Percentiles rank a stretch among this genome's conserved stretches.
Conservation (phyloP, 1,140 invertebrate species). For the Oryctes rhinoceros region DNA sequence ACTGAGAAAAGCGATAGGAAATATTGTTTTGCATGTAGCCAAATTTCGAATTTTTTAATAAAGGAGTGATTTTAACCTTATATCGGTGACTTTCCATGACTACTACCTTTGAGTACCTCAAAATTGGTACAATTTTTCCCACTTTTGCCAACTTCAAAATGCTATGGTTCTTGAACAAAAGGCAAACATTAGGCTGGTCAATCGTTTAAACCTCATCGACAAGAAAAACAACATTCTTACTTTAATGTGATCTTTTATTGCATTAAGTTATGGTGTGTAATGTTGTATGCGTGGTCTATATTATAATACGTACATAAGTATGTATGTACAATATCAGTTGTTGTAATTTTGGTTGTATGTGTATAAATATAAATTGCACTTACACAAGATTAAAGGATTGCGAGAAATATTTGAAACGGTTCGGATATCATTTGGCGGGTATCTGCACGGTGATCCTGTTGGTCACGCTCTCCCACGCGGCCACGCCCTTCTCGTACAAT, state of each 20-base stretch:
- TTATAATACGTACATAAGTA: background rate
- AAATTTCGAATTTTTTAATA: constrained; percentile 44
- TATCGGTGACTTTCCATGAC: too few relatives aligned
- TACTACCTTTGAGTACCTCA: background rate
- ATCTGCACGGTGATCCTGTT: constrained; percentile 49
- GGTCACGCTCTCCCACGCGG: constrained; percentile 66
- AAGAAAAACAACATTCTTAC: background rate
- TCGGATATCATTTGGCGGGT: constrained; percentile 36
- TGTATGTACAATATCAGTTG: background rate
- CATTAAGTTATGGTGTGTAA: constrained; percentile 22
- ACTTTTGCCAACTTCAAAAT: too few relatives aligned
- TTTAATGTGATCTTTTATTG: constrained; percentile 27
- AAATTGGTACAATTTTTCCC: too few relatives aligned
- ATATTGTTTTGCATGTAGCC: constrained; percentile 54
- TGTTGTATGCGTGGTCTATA: constrained; percentile 11
- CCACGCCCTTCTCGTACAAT: constrained; percentile 73
- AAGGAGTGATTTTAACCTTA: constrained; percentile 32
- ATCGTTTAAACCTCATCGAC: too few relatives aligned
- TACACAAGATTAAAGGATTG: constrained; percentile 24
- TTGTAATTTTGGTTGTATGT: background rate
- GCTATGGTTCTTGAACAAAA: too few relatives aligned
- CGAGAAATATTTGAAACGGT: constrained; percentile 18
- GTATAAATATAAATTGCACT: constrained; percentile 33
- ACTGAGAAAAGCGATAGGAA: constrained; percentile 37
- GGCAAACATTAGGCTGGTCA: too few relatives aligned